Evolutionary conservation across 2,113 vertebrate genomes (phyloP).

Genomic region (Syngnathus scovelli): DNA sequence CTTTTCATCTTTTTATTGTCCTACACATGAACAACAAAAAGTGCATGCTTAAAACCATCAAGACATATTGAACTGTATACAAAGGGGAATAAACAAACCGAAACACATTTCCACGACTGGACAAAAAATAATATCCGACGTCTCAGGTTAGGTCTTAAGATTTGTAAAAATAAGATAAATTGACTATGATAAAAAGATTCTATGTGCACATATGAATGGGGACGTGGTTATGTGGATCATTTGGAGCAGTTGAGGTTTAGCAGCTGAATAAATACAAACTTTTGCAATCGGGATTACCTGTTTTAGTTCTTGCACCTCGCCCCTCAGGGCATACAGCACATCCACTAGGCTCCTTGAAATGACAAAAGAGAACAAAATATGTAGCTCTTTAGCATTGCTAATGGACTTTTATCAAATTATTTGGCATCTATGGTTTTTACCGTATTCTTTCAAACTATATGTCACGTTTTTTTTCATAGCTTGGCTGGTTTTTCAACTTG

Average conservation of each 20-base stretch:
- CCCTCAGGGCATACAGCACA: constrained; percentile 89
- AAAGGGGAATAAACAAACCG: not conserved
- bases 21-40: constrained; percentile 57
- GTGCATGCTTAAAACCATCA: not conserved
- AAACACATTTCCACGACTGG: too few relatives aligned
- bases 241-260: too few relatives aligned
- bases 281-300: constrained; percentile 69
- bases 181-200: too few relatives aligned
- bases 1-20: constrained; percentile 98
- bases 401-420: not conserved
- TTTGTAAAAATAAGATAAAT: too few relatives aligned
- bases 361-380: constrained; percentile 17
- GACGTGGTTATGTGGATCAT: too few relatives aligned
- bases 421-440: too few relatives aligned
- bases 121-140: too few relatives aligned
- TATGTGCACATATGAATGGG: too few relatives aligned
- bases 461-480: not conserved
- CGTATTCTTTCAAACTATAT: not conserved
- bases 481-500: too few relatives aligned
- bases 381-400: not conserved
- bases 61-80: not conserved
- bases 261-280: too few relatives aligned
- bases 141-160: too few relatives aligned
- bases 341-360: constrained; percentile 86
- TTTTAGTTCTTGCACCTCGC: constrained; percentile 90